Evolutionary conservation across 2,888 invertebrate species (phyloP), one percentile per base, ranked within the genome.

Genomic region (Acrobasis repandana): DNA sequence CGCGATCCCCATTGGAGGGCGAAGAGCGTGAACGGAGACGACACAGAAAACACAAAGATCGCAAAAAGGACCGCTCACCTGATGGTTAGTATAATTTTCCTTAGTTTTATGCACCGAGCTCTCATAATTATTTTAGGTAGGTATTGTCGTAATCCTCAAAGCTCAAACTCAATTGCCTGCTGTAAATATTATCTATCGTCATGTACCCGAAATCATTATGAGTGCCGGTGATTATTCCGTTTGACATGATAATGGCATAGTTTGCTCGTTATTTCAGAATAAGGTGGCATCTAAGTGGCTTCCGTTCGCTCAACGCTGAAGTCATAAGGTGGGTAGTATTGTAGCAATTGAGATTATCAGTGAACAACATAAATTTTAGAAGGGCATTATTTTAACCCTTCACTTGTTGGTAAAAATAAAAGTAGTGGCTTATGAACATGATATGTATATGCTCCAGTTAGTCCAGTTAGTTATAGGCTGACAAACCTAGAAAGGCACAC

Each of bases 261-360:
- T 92, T 81, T 89, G 92, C 89, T 92, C 90, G 79, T 92, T 88
- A 88, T 92, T 92, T 92, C 92, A 92, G 92, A 91, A 78, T 76
- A 80, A 54, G 85, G 86, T 87, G 90, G 87, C 83, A 85, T 80
- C 77, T 79, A 81, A 72, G 82, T 79, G 79, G 79, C 83, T 85
- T 83, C 85, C 77, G 79, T 83, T 80, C 80, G 78, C 78, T 71
- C 77, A 77, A 74, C 71, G 78, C 80, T 69, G 79, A 81, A 65
- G 69, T 68, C 62, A 51, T 67, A 69, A 88, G 88, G 90, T 90
- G 80, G 89, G 90, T 89, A 84, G 36, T 14, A 34, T n/a, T 52
- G 51, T 34, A 34, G 38, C 14, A 38, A 11, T 38, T 11, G 10
- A 38, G 38, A 38, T 38, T 38, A 38, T 38, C 10, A 38, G 10